phyloP scores from a whole-genome alignment of 2,113 vertebrate genomes.

The Chascanopsetta lugubris region DNA sequence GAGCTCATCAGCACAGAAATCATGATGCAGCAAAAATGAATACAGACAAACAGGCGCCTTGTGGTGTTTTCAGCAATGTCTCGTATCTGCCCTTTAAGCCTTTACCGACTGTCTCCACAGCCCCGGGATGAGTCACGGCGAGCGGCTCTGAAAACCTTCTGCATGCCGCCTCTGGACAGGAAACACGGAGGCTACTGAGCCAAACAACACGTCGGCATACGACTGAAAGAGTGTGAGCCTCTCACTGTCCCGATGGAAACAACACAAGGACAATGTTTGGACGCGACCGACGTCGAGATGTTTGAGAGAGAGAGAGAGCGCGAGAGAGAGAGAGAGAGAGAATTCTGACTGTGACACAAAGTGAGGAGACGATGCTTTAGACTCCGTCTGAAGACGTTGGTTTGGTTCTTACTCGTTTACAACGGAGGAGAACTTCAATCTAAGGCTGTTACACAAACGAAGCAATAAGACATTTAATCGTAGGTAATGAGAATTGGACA shows the following conservation, averaged over 20 bases:
- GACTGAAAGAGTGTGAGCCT: conserved; percentile 10
- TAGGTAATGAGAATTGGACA: not conserved
- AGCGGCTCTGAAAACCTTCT: conserved; percentile 71
- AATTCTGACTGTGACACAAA: too few species aligned
- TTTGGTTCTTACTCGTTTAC: conserved; percentile 37
- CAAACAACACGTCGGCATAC: conserved; percentile 10
- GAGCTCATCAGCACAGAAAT: not conserved
- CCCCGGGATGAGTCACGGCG: conserved; percentile 76
- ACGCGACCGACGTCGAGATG: conserved; percentile 13
- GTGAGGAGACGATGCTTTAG: too few species aligned
- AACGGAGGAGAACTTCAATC: conserved; percentile 8
- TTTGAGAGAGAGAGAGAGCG: not conserved
- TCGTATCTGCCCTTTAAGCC: conserved; percentile 32
- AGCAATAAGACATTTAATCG: conserved; percentile 37
- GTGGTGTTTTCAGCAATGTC: not conserved
- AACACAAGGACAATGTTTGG: conserved; percentile 11
- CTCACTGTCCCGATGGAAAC: conserved; percentile 5
- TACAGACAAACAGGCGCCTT: conserved; percentile 1
- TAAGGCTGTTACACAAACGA: conserved; percentile 13
- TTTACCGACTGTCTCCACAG: conserved; percentile 73
- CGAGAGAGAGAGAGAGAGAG: not conserved
- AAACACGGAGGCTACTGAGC: conserved; percentile 78
- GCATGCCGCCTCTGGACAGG: conserved; percentile 79
- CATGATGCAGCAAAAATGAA: not conserved
- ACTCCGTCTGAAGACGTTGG: conserved; percentile 16